phyloP scores from a whole-genome alignment of 2,888 invertebrate genomes.

The Abscondita cerata region DNA sequence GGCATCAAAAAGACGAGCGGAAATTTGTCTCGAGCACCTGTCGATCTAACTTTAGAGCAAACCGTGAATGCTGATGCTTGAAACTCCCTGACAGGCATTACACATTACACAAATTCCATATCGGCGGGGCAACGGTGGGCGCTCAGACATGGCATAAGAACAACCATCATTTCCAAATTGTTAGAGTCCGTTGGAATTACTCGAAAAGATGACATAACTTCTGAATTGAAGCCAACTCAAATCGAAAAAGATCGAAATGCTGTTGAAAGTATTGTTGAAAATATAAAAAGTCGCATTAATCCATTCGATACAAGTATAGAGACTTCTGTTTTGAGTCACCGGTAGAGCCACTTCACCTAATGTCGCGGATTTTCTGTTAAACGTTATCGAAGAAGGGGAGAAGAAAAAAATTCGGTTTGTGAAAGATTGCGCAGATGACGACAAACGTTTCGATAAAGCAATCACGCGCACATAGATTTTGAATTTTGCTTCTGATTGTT shows the following conservation, averaged over 20 bases:
- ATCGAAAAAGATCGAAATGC: neutral
- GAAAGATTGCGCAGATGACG: constrained; percentile 24
- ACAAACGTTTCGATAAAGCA: constrained; percentile 28
- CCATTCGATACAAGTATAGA: too few relatives aligned
- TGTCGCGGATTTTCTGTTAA: constrained; percentile 34
- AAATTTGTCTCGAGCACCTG: constrained; percentile 40
- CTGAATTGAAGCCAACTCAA: neutral
- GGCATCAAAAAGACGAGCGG: constrained; percentile 40
- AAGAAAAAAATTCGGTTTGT: constrained; percentile 21
- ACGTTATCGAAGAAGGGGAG: constrained; percentile 22
- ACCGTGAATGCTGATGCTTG: constrained; percentile 46
- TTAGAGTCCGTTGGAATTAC: neutral
- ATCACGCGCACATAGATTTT: constrained; percentile 16
- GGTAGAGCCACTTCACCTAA: neutral
- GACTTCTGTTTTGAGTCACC: too few relatives aligned
- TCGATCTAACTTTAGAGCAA: constrained; percentile 43
- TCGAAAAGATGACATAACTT: neutral
- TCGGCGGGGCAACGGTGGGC: constrained; percentile 44
- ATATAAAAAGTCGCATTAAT: too few relatives aligned
- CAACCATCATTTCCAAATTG: constrained; percentile 33
- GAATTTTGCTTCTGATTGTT: neutral
- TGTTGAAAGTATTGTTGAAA: neutral
- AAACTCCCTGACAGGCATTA: constrained; percentile 36
- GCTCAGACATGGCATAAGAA: constrained; percentile 38
- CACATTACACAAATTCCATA: constrained; percentile 37